Conservation (phyloP, 1,140 invertebrate species). For the Aporrectodea caliginosa region DNA sequence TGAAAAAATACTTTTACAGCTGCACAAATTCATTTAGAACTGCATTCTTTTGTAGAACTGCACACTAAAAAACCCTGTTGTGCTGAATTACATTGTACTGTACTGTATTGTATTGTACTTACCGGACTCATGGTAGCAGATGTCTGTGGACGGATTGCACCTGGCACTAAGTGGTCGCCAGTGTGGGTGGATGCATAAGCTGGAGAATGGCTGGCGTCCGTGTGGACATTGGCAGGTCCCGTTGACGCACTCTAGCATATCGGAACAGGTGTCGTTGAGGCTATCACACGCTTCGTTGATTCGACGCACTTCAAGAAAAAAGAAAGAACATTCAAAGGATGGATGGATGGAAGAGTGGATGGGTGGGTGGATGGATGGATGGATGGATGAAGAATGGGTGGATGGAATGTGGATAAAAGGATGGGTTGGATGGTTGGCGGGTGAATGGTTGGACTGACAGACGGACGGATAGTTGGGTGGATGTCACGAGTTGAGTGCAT, state of each 20-base stretch:
- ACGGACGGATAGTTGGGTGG: too few relatives aligned
- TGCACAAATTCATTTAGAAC: too few relatives aligned
- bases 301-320: conserved; percentile 1
- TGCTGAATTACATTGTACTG: too few relatives aligned
- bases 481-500: too few relatives aligned
- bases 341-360: not conserved
- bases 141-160: conserved; percentile 19
- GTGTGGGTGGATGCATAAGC: conserved; percentile 9
- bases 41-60: too few relatives aligned
- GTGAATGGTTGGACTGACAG: too few relatives aligned
- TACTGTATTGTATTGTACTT: too few relatives aligned
- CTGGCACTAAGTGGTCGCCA: conserved; percentile 3
- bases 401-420: not conserved
- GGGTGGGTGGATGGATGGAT: not conserved
- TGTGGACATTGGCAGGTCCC: conserved; percentile 4
- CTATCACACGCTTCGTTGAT: conserved; percentile 11
- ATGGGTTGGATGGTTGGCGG: too few relatives aligned
- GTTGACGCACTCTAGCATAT: not conserved
- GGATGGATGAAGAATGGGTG: not conserved
- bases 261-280: not conserved
- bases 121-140: conserved; percentile 17
- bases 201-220: not conserved
- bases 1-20: too few relatives aligned
- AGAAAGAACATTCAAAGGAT: not conserved
- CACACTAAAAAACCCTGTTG: too few relatives aligned